A percentile compares a stretch with the other conserved stretches of the same genome.
Conservation (phyloP, 2,797 vertebrate species). For the Discoglossus pictus region DNA sequence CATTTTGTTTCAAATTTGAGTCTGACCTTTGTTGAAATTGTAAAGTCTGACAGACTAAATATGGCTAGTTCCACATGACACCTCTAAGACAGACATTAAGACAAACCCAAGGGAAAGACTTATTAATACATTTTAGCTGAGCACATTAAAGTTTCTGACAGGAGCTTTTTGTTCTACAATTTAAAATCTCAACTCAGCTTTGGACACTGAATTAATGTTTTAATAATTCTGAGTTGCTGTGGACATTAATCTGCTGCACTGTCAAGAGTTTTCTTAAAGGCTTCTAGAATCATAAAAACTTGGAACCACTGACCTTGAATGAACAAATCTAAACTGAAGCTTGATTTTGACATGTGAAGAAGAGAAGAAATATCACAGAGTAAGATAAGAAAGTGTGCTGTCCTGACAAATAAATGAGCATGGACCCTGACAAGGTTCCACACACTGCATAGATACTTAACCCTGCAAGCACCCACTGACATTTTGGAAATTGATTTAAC, state of each 20-base stretch:
- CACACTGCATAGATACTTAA: not conserved
- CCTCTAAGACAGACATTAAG: not conserved
- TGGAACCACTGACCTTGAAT: conserved; percentile 31
- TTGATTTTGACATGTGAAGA: conserved; percentile 42
- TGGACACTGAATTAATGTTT: conserved; percentile 43
- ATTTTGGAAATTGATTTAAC: too few relatives aligned
- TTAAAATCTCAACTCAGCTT: conserved; percentile 36
- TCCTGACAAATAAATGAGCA: conserved; percentile 16
- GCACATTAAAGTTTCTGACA: conserved; percentile 39
- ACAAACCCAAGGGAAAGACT: conserved; percentile 13
- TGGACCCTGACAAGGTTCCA: conserved; percentile 19
- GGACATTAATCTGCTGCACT: conserved; percentile 31
- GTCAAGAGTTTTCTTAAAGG: conserved; percentile 29
- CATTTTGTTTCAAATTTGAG: too few relatives aligned
- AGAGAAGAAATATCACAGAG: conserved; percentile 36
- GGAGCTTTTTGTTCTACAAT: conserved; percentile 28
- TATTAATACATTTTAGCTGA: conserved; percentile 17
- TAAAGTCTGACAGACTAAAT: not conserved
- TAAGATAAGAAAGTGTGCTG: conserved; percentile 22
- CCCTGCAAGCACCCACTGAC: too few relatives aligned
- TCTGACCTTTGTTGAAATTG: not conserved
- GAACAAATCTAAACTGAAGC: conserved; percentile 28
- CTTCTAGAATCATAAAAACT: conserved; percentile 7
- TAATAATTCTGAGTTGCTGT: conserved; percentile 41
- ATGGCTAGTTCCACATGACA: conserved; percentile 15